Evolutionary conservation across 2,888 invertebrate genomes (phyloP).

Genomic region (Neoascia interrupta): DNA sequence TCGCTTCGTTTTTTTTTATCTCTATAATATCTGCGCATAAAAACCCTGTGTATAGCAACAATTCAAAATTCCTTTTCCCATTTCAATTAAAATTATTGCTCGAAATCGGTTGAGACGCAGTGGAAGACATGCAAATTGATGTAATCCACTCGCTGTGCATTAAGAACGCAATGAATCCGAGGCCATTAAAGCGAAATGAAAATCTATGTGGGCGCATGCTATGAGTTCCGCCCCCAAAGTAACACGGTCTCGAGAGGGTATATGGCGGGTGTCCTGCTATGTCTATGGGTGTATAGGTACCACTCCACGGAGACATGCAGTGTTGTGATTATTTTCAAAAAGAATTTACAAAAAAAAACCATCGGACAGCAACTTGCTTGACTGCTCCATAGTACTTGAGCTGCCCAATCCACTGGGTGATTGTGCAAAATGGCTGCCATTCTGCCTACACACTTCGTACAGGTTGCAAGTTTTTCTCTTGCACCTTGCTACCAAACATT

Average conservation of each 20-base stretch:
- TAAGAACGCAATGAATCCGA: conserved; percentile 64
- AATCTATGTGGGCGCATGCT: conserved; percentile 56
- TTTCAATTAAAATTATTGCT: conserved; percentile 67
- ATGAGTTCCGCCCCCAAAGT: conserved; percentile 57
- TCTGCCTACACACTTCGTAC: conserved; percentile 20
- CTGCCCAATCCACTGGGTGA: conserved; percentile 51
- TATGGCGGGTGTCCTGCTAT: too few relatives aligned
- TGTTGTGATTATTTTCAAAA: neutral
- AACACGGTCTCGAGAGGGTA: conserved; percentile 20
- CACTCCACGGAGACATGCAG: neutral
- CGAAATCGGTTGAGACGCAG: conserved; percentile 24
- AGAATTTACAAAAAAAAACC: conserved; percentile 21
- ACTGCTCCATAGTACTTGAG: conserved; percentile 32
- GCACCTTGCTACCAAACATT: neutral
- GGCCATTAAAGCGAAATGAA: conserved; percentile 59
- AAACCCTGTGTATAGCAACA: too few relatives aligned
- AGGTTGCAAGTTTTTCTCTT: conserved; percentile 11
- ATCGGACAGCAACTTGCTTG: conserved; percentile 46
- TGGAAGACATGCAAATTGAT: conserved; percentile 47
- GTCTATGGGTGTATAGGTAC: conserved; percentile 5
- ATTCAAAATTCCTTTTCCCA: conserved; percentile 63
- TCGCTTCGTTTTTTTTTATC: neutral
- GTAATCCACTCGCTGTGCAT: conserved; percentile 62
- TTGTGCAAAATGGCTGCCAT: conserved; percentile 62
- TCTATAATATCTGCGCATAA: neutral